These are phyloP conservation scores for Lissocephala sabroskyi DNA, from an alignment of 2,888 invertebrate species.

Conservation along the genomic window DNA sequence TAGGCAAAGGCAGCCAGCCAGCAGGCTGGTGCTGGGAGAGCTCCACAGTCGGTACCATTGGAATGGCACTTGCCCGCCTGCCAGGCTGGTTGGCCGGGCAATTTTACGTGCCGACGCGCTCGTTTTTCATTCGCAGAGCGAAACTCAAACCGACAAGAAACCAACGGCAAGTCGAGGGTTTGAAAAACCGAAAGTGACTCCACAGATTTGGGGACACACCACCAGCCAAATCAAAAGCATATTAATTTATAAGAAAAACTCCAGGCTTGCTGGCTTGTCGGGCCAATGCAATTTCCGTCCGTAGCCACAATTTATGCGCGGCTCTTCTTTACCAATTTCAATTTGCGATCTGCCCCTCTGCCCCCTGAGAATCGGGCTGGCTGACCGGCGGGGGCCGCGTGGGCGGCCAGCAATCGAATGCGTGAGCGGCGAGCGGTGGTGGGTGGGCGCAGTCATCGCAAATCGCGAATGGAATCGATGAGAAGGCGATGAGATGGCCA, in stretches of 20 bases:
- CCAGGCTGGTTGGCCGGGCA: no score
- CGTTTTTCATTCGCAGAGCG: slow-evolving; percentile 42
- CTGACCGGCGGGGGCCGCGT: background rate
- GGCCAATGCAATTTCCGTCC: slow-evolving; percentile 1
- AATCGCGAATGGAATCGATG: no score
- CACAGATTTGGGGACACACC: background rate
- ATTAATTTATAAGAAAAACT: slow-evolving; percentile 30
- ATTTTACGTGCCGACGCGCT: slow-evolving; percentile 38
- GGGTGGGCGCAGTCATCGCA: no score
- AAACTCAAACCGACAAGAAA: slow-evolving; percentile 18
- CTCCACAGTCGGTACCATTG: slow-evolving; percentile 17
- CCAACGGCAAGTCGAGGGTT: no score
- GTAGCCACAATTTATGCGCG: slow-evolving; percentile 52
- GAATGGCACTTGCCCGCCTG: slow-evolving; percentile 26
- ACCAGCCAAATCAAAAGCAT: slow-evolving; percentile 20
- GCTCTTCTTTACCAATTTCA: slow-evolving; percentile 63
- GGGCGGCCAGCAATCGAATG: no score
- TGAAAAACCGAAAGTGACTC: slow-evolving; percentile 50
- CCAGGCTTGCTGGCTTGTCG: background rate
- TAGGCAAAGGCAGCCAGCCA: slow-evolving; percentile 15
- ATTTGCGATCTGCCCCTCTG: slow-evolving; percentile 40
- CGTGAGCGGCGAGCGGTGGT: no score
- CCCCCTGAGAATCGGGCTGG: background rate
- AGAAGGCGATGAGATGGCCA: no score
- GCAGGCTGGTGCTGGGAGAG: background rate